A percentile compares a stretch with the other conserved stretches of the same genome.
Evolutionary conservation across 2,888 invertebrate genomes (phyloP).

Genomic region (Pogonocherus hispidulus): DNA sequence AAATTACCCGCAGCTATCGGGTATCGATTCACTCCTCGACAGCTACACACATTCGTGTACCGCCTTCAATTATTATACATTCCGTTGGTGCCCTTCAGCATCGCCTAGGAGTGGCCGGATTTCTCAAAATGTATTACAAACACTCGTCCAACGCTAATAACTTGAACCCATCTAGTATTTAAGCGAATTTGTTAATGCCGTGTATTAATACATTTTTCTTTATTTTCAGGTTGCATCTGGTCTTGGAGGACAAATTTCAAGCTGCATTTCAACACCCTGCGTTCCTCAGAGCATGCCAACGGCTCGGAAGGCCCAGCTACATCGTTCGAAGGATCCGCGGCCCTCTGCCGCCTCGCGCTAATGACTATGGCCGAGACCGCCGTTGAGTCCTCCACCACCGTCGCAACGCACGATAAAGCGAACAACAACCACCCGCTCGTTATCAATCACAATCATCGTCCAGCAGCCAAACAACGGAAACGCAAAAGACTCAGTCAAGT

Average conservation of each 20-base stretch:
- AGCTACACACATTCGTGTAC: conserved; percentile 54
- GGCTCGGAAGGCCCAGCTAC: conserved; percentile 45
- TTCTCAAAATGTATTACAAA: conserved; percentile 53
- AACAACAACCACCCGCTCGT: conserved; percentile 75
- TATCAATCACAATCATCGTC: conserved; percentile 74
- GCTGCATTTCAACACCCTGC: conserved; percentile 34
- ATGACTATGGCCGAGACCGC: conserved; percentile 83
- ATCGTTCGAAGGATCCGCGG: conserved; percentile 52
- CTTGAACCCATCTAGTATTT: conserved; percentile 18
- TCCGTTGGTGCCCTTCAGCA: conserved; percentile 47
- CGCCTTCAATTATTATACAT: conserved; percentile 51
- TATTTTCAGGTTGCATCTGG: conserved; percentile 48
- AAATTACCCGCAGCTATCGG: conserved; percentile 44
- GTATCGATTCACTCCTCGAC: conserved; percentile 34
- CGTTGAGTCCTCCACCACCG: conserved; percentile 70
- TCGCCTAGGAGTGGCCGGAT: conserved; percentile 51
- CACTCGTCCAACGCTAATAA: conserved; percentile 13
- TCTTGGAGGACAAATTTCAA: conserved; percentile 16
- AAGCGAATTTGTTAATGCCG: background rate
- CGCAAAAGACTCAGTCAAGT: conserved; percentile 85
- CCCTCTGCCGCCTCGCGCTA: conserved; percentile 72
- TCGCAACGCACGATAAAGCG: conserved; percentile 66
- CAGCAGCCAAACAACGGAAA: conserved; percentile 75
- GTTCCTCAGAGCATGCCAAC: conserved; percentile 54
- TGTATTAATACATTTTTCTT: conserved; percentile 16